These are phyloP conservation scores for Ceratoteleas bidentatus DNA, from an alignment of 1,140 invertebrate species.

Conservation along the genomic window DNA sequence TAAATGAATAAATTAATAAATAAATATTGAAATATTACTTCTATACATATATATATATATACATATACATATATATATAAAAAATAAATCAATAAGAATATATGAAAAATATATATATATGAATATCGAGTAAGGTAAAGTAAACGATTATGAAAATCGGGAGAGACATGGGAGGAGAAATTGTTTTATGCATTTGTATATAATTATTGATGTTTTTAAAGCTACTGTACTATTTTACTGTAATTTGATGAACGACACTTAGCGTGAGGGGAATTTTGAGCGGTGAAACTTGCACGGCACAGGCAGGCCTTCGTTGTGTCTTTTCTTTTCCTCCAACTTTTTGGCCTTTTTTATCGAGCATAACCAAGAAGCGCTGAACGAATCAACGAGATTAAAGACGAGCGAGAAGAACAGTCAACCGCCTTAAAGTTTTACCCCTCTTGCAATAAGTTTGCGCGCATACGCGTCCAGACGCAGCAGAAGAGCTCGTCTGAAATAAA, in stretches of 20 bases:
- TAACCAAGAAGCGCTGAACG: slow-evolving; percentile 49
- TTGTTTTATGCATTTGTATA: slow-evolving; percentile 77
- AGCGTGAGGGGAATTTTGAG: slow-evolving; percentile 57
- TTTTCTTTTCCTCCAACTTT: slow-evolving; percentile 39
- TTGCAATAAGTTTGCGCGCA: slow-evolving; percentile 61
- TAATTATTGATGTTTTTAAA: slow-evolving; percentile 76
- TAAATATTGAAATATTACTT: slow-evolving; percentile 77
- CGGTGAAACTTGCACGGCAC: slow-evolving; percentile 47
- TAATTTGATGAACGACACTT: slow-evolving; percentile 72
- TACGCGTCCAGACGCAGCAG: slow-evolving; percentile 64
- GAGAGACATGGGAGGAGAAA: slow-evolving; percentile 67
- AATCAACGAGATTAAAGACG: slow-evolving; percentile 58
- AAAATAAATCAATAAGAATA: slow-evolving; percentile 69
- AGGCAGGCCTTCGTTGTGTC: slow-evolving; percentile 43
- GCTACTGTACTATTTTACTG: slow-evolving; percentile 71
- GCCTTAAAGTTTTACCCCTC: slow-evolving; percentile 64
- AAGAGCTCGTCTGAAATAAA: slow-evolving; percentile 62
- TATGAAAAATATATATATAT: slow-evolving; percentile 74
- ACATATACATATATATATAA: slow-evolving; percentile 73
- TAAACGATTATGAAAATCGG: slow-evolving; percentile 64
- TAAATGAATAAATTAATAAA: slow-evolving; percentile 66
- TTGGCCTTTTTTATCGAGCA: slow-evolving; percentile 11
- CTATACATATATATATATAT: slow-evolving; percentile 73
- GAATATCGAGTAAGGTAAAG: slow-evolving; percentile 72
- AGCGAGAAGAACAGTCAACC: slow-evolving; percentile 50